Evolutionary conservation across 1,140 invertebrate species (phyloP).

Genomic region (Halictus rubicundus): DNA sequence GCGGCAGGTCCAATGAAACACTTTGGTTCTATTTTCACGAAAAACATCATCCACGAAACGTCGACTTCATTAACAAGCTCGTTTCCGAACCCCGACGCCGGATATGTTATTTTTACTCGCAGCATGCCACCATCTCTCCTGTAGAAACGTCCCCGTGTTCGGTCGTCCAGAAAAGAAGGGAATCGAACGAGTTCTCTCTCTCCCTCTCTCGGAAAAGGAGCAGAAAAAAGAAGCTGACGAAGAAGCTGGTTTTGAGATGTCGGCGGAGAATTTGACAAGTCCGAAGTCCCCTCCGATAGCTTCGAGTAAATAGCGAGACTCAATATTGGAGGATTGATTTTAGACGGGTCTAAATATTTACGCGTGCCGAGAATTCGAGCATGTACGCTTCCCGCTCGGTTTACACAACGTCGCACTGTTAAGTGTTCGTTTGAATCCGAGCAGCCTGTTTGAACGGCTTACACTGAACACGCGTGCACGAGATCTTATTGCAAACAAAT

Average conservation of each 20-base stretch:
- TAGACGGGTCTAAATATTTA: slow-evolving; percentile 62
- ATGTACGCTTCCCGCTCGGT: slow-evolving; percentile 47
- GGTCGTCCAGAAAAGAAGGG: neutral
- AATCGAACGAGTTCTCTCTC: neutral
- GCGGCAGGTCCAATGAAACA: neutral
- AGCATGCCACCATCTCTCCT: no score
- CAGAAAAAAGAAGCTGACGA: neutral
- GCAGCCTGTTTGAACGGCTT: slow-evolving; percentile 20
- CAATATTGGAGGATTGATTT: slow-evolving; percentile 63
- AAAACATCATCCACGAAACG: neutral
- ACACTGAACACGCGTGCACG: slow-evolving; percentile 3
- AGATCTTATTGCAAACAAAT: slow-evolving; percentile 52
- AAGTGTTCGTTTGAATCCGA: slow-evolving; percentile 59
- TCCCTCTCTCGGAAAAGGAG: neutral
- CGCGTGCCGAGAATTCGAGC: slow-evolving; percentile 47
- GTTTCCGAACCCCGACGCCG: neutral
- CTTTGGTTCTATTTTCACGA: neutral
- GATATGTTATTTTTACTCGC: neutral
- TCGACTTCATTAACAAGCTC: neutral
- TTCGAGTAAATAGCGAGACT: slow-evolving; percentile 53
- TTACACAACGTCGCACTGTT: slow-evolving; percentile 62
- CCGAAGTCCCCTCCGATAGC: slow-evolving; percentile 17
- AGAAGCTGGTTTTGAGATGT: neutral
- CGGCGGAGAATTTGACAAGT: slow-evolving; percentile 1
- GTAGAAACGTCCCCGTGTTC: neutral